Conservation (phyloP, 1,140 invertebrate genomes). For the Phocides pigmalion region DNA sequence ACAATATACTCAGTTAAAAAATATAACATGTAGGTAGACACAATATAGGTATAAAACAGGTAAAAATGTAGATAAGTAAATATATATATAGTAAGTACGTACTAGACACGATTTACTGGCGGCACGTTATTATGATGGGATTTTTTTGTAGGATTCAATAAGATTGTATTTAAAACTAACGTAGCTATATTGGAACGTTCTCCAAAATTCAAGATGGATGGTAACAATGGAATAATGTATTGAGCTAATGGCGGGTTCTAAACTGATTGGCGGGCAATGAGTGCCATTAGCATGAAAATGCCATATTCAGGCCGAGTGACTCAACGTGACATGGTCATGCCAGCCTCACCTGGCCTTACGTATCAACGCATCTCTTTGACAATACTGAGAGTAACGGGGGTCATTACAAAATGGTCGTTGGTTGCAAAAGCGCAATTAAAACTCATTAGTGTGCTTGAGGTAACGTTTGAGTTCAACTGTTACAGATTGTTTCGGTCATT, state of each 20-base stretch:
- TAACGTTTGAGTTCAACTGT: conserved; percentile 26
- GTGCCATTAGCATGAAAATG: conserved; percentile 67
- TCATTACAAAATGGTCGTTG: conserved; percentile 42
- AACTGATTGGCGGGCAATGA: conserved; percentile 75
- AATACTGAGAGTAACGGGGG: conserved; percentile 17
- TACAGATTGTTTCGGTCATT: conserved; percentile 38
- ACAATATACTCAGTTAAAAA: no score
- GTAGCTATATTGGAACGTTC: no score
- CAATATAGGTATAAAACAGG: no score
- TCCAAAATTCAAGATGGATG: not conserved
- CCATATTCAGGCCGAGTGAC: conserved; percentile 65
- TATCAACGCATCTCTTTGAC: conserved; percentile 33
- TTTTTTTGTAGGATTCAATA: no score
- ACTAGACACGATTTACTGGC: no score
- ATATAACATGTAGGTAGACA: no score
- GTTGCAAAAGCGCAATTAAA: conserved; percentile 60
- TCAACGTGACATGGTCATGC: conserved; percentile 55
- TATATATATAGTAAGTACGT: no score
- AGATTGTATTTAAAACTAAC: no score
- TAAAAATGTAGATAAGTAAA: no score
- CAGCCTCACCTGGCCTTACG: conserved; percentile 42
- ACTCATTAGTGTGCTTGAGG: conserved; percentile 56
- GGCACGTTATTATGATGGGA: no score
- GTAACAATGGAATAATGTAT: no score
- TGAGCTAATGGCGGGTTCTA: conserved; percentile 63